Percentiles rank a stretch among this genome's conserved stretches.
Evolutionary conservation across 2,888 invertebrate genomes (phyloP).

Genomic region (Drosophila pseudotalamancana): DNA sequence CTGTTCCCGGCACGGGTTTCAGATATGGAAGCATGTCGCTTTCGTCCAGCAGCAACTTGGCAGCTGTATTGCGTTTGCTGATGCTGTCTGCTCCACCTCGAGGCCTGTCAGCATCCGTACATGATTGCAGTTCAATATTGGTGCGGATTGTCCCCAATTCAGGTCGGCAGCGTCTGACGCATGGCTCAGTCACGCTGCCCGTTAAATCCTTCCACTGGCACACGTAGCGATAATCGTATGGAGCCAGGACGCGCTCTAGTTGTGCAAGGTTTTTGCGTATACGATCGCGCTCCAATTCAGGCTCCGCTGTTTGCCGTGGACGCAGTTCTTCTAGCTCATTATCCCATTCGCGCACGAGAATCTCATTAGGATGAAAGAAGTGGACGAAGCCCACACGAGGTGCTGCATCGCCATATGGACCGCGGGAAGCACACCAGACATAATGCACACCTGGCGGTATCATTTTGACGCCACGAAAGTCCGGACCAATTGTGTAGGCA

Average conservation of each 20-base stretch:
- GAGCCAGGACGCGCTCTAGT: conserved; percentile 88
- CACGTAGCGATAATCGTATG: conserved; percentile 96
- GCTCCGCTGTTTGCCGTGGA: conserved; percentile 77
- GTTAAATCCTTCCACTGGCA: conserved; percentile 91
- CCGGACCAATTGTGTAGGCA: conserved; percentile 94
- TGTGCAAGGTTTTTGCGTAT: conserved; percentile 81
- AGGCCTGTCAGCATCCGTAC: conserved; percentile 89
- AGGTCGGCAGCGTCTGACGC: conserved; percentile 88
- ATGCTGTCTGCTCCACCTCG: conserved; percentile 83
- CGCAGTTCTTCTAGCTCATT: conserved; percentile 89
- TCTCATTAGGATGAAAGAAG: conserved; percentile 91
- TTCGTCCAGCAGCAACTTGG: conserved; percentile 84
- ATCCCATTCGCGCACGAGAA: conserved; percentile 96
- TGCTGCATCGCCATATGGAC: conserved; percentile 87
- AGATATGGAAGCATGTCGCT: conserved; percentile 92
- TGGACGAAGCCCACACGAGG: conserved; percentile 94
- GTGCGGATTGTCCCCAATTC: conserved; percentile 91
- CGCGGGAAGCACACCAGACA: conserved; percentile 89
- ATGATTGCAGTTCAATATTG: conserved; percentile 91
- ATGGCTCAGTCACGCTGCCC: conserved; percentile 88
- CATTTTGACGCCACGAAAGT: conserved; percentile 98
- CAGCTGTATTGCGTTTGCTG: conserved; percentile 47
- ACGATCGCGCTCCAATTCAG: conserved; percentile 84
- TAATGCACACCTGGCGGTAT: conserved; percentile 98
- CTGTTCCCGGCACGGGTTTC: conserved; percentile 91